A percentile compares a stretch with the other conserved stretches of the same genome.
Conservation (phyloP, 2,797 vertebrate genomes). For the Chaunax sp. region DNA sequence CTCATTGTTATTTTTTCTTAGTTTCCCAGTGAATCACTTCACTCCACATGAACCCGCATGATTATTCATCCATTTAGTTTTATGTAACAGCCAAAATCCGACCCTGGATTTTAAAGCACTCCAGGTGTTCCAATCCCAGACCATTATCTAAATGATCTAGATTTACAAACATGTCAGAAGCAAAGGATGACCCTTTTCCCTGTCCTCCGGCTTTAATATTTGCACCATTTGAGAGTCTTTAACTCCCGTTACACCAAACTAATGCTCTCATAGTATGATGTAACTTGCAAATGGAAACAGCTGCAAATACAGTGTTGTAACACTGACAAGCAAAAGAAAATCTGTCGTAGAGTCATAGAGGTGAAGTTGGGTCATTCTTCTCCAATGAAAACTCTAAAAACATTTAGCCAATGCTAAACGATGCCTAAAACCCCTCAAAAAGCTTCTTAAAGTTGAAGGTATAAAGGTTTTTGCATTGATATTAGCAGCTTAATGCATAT, state of each 20-base stretch:
- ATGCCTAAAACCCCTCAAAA: background rate
- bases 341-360: no score
- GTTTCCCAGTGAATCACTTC: slow-evolving; percentile 54
- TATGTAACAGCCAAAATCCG: slow-evolving; percentile 43
- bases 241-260: background rate
- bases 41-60: slow-evolving; percentile 42
- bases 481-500: background rate
- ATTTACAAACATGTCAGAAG: slow-evolving; percentile 17
- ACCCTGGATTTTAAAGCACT: background rate
- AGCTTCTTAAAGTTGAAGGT: no score
- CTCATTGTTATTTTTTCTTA: slow-evolving; percentile 42
- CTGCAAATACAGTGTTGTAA: background rate
- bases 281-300: background rate
- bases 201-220: slow-evolving; percentile 4
- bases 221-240: background rate
- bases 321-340: background rate
- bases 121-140: background rate
- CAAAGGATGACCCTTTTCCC: background rate
- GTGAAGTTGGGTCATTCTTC: background rate
- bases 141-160: slow-evolving; percentile 28
- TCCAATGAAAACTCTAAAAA: background rate
- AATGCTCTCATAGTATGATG: background rate
- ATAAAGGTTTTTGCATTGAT: background rate
- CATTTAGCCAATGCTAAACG: background rate
- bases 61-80: slow-evolving; percentile 58